phyloP scores from a whole-genome alignment of 1,140 invertebrate genomes.

The Periplaneta americana region DNA sequence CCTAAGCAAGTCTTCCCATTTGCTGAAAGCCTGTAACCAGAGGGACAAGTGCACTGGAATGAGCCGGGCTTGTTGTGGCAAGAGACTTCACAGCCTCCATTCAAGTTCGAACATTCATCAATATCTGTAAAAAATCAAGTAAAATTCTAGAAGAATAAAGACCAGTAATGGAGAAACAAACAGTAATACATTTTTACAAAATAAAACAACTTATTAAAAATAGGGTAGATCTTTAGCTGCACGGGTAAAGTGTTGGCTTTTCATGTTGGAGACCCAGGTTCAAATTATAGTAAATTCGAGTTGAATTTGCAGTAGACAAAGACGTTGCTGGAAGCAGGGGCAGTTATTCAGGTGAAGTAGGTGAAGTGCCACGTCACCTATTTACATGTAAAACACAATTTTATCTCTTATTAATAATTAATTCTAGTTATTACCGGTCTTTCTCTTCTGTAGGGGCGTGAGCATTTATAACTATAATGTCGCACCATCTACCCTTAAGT shows the following conservation, averaged over 20 bases:
- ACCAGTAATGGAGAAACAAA: background rate
- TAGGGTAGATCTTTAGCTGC: background rate
- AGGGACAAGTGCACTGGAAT: slow-evolving; percentile 90
- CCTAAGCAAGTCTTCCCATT: slow-evolving; percentile 12
- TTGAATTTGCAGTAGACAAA: too few relatives aligned
- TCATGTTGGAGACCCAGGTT: too few relatives aligned
- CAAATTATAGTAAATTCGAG: too few relatives aligned
- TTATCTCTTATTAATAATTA: too few relatives aligned
- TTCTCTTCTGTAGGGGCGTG: too few relatives aligned
- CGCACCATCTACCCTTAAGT: too few relatives aligned
- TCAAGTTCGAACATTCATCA: slow-evolving; percentile 92
- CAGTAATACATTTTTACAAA: background rate
- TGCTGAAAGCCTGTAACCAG: slow-evolving; percentile 66
- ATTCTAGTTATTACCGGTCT: background rate
- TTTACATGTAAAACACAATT: too few relatives aligned
- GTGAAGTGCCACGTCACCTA: too few relatives aligned
- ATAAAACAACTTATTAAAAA: background rate
- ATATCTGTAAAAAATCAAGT: slow-evolving; percentile 65
- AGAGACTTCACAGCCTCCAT: slow-evolving; percentile 95
- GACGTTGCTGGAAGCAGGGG: background rate
- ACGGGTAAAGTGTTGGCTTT: too few relatives aligned
- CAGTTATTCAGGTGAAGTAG: too few relatives aligned
- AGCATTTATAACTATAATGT: too few relatives aligned
- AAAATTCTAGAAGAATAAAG: background rate
- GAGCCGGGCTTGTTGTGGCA: slow-evolving; percentile 95